phyloP scores from a whole-genome alignment of 2,113 vertebrate species.

The Murina feae region DNA sequence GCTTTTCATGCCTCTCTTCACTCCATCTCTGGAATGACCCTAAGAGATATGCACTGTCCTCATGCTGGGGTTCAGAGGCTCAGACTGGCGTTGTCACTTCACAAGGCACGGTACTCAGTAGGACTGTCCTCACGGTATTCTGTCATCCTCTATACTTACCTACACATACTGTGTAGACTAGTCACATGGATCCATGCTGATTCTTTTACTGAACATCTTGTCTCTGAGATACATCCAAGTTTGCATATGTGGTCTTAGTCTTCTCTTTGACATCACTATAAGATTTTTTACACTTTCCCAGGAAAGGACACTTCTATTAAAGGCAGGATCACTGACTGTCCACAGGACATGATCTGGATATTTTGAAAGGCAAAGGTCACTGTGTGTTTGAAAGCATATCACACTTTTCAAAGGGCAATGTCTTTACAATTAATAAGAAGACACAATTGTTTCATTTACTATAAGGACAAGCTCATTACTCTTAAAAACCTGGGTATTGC shows the following conservation, averaged over 20 bases:
- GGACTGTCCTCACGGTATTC: too few species aligned
- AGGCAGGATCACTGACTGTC: background rate
- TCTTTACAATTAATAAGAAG: background rate
- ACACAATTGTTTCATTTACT: background rate
- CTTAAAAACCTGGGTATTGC: background rate
- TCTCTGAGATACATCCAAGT: too few species aligned
- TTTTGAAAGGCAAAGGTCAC: background rate
- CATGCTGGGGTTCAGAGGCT: too few species aligned
- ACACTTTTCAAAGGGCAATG: too few species aligned
- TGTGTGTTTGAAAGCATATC: too few species aligned
- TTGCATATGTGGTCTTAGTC: too few species aligned
- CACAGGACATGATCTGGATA: background rate
- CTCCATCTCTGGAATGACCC: background rate
- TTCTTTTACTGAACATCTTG: too few species aligned
- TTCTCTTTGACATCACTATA: background rate
- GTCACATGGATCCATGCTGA: too few species aligned
- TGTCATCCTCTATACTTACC: too few species aligned
- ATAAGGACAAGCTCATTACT: background rate
- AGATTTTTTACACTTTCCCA: background rate
- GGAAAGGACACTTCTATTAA: background rate
- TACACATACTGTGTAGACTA: too few species aligned
- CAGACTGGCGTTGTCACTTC: background rate
- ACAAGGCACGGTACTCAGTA: background rate
- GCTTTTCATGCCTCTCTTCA: too few species aligned
- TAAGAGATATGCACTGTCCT: too few species aligned